Conservation (phyloP, 2,797 vertebrate species). For the Scleropages formosus region DNA sequence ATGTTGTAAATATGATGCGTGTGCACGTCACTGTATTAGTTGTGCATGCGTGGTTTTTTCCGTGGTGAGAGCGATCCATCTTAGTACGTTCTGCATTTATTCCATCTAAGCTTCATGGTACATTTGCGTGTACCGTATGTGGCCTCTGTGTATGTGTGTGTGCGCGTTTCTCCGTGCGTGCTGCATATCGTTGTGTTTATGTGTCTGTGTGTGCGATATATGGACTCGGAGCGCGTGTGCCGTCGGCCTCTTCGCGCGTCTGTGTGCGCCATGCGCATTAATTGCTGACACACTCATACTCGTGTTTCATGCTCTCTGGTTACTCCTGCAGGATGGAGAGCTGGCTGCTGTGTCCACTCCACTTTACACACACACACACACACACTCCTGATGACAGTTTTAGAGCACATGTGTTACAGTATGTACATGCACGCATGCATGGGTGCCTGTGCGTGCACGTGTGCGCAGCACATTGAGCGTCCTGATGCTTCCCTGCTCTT, state of each 20-base stretch:
- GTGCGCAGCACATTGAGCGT: conserved; percentile 31
- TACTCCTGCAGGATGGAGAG: neutral
- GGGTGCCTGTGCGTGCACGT: conserved; percentile 37
- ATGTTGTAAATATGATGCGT: conserved; percentile 38
- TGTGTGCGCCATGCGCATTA: neutral
- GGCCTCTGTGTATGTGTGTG: neutral
- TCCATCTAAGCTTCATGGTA: conserved; percentile 30
- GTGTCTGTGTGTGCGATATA: neutral
- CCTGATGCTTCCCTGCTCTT: conserved; percentile 39
- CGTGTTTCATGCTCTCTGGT: neutral
- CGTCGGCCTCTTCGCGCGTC: no score
- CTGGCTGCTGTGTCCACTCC: neutral
- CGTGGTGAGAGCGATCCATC: no score
- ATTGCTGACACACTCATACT: no score
- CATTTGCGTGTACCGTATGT: neutral
- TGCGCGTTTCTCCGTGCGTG: neutral
- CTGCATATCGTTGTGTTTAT: conserved; percentile 25
- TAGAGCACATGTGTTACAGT: neutral
- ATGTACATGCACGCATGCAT: neutral
- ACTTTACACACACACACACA: neutral
- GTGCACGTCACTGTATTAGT: no score
- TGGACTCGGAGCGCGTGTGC: no score
- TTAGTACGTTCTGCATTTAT: no score
- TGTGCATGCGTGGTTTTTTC: no score
- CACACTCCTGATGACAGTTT: no score